These are phyloP conservation scores for Pipistrellus nathusii DNA, from an alignment of 2,797 vertebrate genomes.

Conservation along the genomic window DNA sequence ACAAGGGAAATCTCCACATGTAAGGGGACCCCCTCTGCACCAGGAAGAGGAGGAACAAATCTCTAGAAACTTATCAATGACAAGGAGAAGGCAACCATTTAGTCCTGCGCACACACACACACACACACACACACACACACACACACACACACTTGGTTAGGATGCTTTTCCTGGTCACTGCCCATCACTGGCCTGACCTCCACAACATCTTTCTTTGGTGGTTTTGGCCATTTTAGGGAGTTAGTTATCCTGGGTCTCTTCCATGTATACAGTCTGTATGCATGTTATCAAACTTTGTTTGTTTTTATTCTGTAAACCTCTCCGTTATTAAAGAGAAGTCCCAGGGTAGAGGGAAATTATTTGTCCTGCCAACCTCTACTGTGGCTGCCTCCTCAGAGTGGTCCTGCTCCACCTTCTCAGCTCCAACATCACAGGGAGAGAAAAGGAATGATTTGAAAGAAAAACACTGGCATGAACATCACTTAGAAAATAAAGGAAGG, in stretches of 20 bases:
- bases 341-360: neutral
- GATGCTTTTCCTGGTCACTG: neutral
- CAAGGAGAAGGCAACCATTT: neutral
- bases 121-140: rapidly evolving
- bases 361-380: neutral
- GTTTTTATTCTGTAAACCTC: neutral
- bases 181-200: rapidly evolving
- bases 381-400: rapidly evolving
- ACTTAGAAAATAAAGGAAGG: neutral
- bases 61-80: neutral
- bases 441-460: neutral
- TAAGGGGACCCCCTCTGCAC: neutral
- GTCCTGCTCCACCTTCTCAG: neutral
- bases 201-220: neutral
- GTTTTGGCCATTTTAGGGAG: neutral
- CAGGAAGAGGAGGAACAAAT: neutral
- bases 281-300: neutral
- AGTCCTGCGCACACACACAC: too few species aligned
- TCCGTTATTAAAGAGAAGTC: neutral
- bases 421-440: neutral
- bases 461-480: neutral
- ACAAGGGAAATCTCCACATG: neutral
- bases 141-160: neutral
- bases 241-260: neutral
- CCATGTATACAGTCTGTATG: neutral